phyloP scores from a whole-genome alignment of 2,888 invertebrate genomes.

The Ceramica pisi region DNA sequence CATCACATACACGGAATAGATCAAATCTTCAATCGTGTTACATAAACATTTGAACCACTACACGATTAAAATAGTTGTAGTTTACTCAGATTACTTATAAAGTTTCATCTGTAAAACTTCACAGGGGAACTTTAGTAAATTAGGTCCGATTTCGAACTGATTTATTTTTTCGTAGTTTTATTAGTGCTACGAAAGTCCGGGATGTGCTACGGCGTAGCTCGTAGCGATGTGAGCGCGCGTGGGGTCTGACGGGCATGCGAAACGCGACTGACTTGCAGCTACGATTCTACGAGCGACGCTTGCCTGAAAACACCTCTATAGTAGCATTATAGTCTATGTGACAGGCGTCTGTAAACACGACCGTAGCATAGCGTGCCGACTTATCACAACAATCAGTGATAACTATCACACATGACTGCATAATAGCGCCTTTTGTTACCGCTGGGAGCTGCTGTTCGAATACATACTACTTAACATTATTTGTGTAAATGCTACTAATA shows the following conservation, averaged over 20 bases:
- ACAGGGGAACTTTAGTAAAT: constrained; percentile 22
- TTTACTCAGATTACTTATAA: constrained; percentile 57
- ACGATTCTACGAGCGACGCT: constrained; percentile 64
- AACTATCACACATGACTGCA: constrained; percentile 71
- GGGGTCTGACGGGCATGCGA: constrained; percentile 71
- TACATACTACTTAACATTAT: constrained; percentile 17
- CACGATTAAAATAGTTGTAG: constrained; percentile 40
- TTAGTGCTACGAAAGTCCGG: constrained; percentile 42
- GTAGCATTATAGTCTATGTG: constrained; percentile 43
- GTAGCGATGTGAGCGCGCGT: constrained; percentile 73
- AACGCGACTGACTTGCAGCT: constrained; percentile 76
- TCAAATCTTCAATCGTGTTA: constrained; percentile 65
- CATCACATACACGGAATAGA: constrained; percentile 53
- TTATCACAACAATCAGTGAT: constrained; percentile 76
- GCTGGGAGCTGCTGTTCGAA: constrained; percentile 17
- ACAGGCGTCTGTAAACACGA: constrained; percentile 76
- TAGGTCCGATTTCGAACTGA: not conserved
- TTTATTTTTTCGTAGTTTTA: constrained; percentile 4
- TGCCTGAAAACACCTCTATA: constrained; percentile 65
- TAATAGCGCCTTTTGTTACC: constrained; percentile 65
- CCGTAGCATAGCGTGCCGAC: constrained; percentile 69
- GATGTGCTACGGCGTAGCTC: constrained; percentile 74
- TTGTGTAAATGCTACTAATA: constrained; percentile 14
- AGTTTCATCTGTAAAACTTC: constrained; percentile 27
- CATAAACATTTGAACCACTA: constrained; percentile 65